Conservation (phyloP, 2,888 invertebrate genomes). For the Criorhina ranunculi region DNA sequence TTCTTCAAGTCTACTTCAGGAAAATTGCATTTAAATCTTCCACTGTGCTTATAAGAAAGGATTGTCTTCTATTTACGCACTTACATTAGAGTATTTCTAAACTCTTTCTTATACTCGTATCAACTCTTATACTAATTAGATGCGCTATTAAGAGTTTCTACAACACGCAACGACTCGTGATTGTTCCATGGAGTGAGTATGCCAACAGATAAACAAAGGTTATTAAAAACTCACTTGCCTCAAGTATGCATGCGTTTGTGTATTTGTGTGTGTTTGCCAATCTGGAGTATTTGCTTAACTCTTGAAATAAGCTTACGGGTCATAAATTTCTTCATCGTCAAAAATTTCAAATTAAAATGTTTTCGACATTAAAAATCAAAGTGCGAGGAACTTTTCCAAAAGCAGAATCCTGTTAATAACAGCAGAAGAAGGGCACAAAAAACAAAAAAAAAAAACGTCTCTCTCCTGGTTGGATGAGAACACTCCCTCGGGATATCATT, state of each 20-base stretch:
- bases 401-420: constrained; percentile 51
- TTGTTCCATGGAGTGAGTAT: constrained; percentile 43
- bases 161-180: neutral
- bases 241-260: too few species aligned
- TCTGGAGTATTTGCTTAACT: constrained; percentile 65
- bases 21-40: too few species aligned
- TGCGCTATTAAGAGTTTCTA: neutral
- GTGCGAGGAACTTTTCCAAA: constrained; percentile 20
- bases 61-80: neutral
- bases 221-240: constrained; percentile 54
- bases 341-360: constrained; percentile 69
- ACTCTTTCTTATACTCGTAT: neutral
- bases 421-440: constrained; percentile 7
- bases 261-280: constrained; percentile 44
- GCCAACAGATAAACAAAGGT: constrained; percentile 19
- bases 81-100: neutral
- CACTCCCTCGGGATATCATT: constrained; percentile 68
- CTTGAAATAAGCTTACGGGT: constrained; percentile 74
- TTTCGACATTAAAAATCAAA: constrained; percentile 55
- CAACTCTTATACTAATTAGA: neutral
- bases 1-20: too few species aligned
- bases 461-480: constrained; percentile 9
- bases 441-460: constrained; percentile 8
- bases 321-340: constrained; percentile 67
- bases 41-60: neutral